These are phyloP conservation scores for Bettongia penicillata DNA, from an alignment of 2,113 vertebrate species.

Conservation along the genomic window DNA sequence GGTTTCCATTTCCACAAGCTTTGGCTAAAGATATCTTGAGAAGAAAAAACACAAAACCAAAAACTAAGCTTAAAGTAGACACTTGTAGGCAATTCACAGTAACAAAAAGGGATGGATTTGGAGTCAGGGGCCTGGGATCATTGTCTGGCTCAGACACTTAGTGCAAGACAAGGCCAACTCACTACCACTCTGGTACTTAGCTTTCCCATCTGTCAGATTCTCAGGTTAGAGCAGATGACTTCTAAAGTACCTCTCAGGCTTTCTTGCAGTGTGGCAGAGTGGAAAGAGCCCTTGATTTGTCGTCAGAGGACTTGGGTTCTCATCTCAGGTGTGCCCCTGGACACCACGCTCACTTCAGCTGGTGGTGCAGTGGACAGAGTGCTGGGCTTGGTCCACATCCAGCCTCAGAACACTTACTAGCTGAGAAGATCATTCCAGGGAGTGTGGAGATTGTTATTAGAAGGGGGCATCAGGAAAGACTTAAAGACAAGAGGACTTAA, in stretches of 20 bases:
- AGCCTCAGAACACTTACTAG: neutral
- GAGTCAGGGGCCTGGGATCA: neutral
- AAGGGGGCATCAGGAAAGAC: neutral
- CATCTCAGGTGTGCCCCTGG: neutral
- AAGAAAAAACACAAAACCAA: constrained; percentile 2
- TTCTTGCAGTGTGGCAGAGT: neutral
- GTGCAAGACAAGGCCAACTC: neutral
- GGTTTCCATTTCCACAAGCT: constrained; percentile 90
- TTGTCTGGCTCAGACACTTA: neutral
- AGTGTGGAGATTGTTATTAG: neutral
- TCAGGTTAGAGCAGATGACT: neutral
- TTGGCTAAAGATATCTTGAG: constrained; percentile 91
- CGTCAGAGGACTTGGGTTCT: neutral
- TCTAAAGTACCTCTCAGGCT: neutral
- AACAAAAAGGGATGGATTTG: neutral
- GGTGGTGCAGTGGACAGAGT: neutral
- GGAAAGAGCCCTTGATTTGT: neutral
- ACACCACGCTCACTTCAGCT: neutral
- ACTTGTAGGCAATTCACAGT: neutral
- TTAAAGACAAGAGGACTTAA: neutral
- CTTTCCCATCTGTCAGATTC: constrained; percentile 33
- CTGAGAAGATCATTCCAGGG: neutral
- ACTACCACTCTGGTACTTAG: neutral
- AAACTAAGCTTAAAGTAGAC: neutral
- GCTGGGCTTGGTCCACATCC: neutral